Evolutionary conservation across 2,113 vertebrate species (phyloP).

Genomic region (Oncorhynchus nerka): DNA sequence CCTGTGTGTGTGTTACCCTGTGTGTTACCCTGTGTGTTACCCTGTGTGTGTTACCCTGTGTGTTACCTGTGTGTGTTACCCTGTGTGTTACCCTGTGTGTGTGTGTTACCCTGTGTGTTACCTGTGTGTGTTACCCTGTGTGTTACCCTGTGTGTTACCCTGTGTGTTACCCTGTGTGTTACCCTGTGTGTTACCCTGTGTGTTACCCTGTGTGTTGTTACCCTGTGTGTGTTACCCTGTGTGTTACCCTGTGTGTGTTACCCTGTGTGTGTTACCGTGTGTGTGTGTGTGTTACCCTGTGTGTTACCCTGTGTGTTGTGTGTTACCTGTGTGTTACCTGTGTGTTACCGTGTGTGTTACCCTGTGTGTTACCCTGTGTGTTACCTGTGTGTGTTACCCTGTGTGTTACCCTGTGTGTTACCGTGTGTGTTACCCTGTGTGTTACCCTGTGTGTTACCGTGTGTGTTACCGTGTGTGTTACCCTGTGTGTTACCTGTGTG

Average conservation of each 20-base stretch:
- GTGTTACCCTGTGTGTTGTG: no score
- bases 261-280: conserved; percentile 64
- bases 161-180: background rate
- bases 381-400: no score
- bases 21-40: no score
- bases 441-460: conserved; percentile 64
- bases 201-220: background rate
- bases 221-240: no score
- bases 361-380: background rate
- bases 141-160: conserved; percentile 68
- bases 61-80: conserved; percentile 77
- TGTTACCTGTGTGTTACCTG: conserved; percentile 81
- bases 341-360: background rate
- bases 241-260: conserved; percentile 85
- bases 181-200: conserved; percentile 64
- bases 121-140: no score
- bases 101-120: background rate
- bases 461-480: background rate
- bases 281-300: background rate
- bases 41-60: no score
- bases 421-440: conserved; percentile 51
- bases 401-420: conserved; percentile 73
- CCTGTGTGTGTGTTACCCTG: conserved; percentile 28
- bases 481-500: no score
- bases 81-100: no score